Evolutionary conservation across 2,888 invertebrate genomes (phyloP).

Genomic region (Pecten maximus): DNA sequence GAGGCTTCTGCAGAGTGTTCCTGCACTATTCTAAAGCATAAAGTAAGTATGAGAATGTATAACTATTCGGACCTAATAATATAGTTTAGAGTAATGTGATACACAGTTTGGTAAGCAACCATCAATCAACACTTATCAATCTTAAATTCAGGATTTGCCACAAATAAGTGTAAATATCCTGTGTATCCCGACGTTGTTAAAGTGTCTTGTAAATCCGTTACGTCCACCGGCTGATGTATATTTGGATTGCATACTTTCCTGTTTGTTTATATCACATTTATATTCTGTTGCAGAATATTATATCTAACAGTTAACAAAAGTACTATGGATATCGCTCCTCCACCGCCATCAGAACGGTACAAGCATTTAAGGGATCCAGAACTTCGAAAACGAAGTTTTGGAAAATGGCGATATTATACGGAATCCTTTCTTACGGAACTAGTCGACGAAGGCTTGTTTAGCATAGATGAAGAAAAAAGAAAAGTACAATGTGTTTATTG

Average conservation of each 20-base stretch:
- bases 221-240: not conserved
- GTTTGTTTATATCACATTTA: not conserved
- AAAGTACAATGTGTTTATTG: not conserved
- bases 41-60: too few relatives aligned
- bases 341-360: not conserved
- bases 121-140: too few relatives aligned
- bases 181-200: too few relatives aligned
- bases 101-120: too few relatives aligned
- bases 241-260: not conserved
- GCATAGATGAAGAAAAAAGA: not conserved
- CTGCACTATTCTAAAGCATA: too few relatives aligned
- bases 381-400: not conserved
- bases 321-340: not conserved
- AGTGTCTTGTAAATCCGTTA: too few relatives aligned
- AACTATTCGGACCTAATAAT: too few relatives aligned
- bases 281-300: not conserved
- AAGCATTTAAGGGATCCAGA: not conserved
- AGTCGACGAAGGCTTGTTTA: not conserved
- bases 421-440: not conserved
- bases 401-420: not conserved
- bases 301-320: not conserved
- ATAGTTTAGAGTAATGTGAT: too few relatives aligned
- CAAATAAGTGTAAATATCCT: too few relatives aligned
- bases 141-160: too few relatives aligned
- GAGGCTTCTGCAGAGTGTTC: too few relatives aligned